Evolutionary conservation across 2,888 invertebrate genomes (phyloP).

Genomic region (Stictocephala bisonia): DNA sequence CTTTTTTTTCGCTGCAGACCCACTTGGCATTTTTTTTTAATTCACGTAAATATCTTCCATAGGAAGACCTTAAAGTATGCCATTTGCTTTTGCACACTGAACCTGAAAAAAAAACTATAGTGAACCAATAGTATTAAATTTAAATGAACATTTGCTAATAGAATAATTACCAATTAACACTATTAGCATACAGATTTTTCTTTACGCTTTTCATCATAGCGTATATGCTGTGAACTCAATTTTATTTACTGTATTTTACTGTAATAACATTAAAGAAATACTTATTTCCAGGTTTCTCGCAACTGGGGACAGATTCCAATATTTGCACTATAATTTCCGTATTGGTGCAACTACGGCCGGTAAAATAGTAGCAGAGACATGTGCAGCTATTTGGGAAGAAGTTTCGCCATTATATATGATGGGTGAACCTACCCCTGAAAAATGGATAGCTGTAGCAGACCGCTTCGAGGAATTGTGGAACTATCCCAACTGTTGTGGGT

Average conservation of each 20-base stretch:
- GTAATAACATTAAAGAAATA: too few relatives aligned
- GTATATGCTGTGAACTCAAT: too few relatives aligned
- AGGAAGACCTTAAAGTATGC: constrained; percentile 37
- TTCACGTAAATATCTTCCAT: constrained; percentile 45
- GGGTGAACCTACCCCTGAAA: constrained; percentile 39
- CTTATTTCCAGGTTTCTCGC: constrained; percentile 46
- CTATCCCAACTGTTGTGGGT: constrained; percentile 41
- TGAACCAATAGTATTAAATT: too few relatives aligned
- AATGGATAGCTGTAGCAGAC: constrained; percentile 37
- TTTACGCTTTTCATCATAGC: too few relatives aligned
- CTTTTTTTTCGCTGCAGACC: constrained; percentile 34
- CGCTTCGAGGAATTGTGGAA: constrained; percentile 41
- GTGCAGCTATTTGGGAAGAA: constrained; percentile 31
- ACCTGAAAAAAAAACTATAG: constrained; percentile 45
- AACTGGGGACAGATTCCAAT: constrained; percentile 37
- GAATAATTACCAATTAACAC: too few relatives aligned
- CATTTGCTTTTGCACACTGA: constrained; percentile 47
- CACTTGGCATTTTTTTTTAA: constrained; percentile 33
- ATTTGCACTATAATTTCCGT: constrained; percentile 43
- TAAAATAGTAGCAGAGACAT: constrained; percentile 43
- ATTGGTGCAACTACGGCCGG: constrained; percentile 43
- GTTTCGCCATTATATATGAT: constrained; percentile 45
- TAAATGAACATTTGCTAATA: too few relatives aligned
- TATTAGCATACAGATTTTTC: too few relatives aligned
- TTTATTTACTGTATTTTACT: too few relatives aligned